A percentile compares a stretch with the other conserved stretches of the same genome.
phyloP scores from a whole-genome alignment of 2,888 invertebrate genomes.

The Dorcus parallelipipedus region DNA sequence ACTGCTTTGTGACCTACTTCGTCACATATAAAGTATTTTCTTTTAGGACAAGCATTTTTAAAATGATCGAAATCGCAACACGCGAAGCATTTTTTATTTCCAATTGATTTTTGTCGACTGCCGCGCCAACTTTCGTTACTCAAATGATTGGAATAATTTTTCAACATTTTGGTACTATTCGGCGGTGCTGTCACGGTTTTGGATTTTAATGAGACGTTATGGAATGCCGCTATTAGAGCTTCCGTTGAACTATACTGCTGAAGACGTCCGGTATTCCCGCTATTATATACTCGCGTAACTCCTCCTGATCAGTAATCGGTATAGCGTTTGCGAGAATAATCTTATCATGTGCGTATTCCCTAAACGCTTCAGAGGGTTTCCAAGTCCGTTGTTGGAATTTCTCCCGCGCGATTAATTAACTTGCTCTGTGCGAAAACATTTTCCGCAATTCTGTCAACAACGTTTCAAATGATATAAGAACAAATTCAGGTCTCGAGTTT shows the following conservation, averaged over 20 bases:
- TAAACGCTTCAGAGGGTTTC: background rate
- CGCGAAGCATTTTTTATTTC: slow-evolving; percentile 17
- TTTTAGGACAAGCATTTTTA: background rate
- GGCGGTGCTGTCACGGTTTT: too few species aligned
- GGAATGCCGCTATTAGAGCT: background rate
- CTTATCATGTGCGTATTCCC: background rate
- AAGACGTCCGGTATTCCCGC: background rate
- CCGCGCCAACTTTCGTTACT: background rate
- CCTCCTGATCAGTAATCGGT: background rate
- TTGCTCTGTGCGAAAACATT: too few species aligned
- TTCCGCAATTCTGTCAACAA: too few species aligned
- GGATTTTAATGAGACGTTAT: background rate
- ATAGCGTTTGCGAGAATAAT: background rate
- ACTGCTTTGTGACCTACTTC: slow-evolving; percentile 21
- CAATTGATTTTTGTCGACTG: background rate
- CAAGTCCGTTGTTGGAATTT: background rate
- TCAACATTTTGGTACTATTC: background rate
- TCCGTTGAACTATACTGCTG: background rate
- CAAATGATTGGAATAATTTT: background rate
- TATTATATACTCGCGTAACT: background rate
- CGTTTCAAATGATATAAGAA: too few species aligned
- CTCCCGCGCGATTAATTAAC: background rate
- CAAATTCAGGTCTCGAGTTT: too few species aligned
- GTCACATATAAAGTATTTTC: slow-evolving; percentile 34
- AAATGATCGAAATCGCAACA: slow-evolving; percentile 17